Percentiles rank a stretch among this genome's conserved stretches.
phyloP scores from a whole-genome alignment of 2,888 invertebrate genomes.

The Petrolisthes cinctipes region DNA sequence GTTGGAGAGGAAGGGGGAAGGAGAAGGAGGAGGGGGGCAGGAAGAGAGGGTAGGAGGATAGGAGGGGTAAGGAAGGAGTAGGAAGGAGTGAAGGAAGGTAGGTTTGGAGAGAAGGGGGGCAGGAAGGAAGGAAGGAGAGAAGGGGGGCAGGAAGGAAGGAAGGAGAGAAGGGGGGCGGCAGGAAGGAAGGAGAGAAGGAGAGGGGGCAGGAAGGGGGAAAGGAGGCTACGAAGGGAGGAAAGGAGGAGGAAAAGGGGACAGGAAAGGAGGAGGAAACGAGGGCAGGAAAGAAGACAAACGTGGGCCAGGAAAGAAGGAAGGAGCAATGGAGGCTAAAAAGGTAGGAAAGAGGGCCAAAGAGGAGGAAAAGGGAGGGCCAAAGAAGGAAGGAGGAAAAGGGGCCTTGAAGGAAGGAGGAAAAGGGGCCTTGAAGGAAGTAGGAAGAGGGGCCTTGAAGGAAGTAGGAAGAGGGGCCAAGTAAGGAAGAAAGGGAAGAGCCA shows the following conservation, averaged over 20 bases:
- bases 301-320: background rate
- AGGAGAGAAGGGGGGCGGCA: background rate
- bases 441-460: too few species aligned
- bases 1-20: background rate
- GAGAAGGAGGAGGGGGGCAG: background rate
- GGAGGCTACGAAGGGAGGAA: background rate
- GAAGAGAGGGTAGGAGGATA: background rate
- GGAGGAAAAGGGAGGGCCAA: background rate
- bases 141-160: background rate
- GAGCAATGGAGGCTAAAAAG: background rate
- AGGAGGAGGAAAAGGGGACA: background rate
- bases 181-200: background rate
- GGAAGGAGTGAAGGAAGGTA: background rate
- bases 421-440: too few species aligned
- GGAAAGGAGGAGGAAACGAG: background rate
- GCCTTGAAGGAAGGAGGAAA: background rate
- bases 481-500: background rate
- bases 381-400: background rate
- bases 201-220: background rate
- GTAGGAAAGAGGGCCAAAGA: background rate
- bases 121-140: background rate
- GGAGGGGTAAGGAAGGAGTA: background rate
- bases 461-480: background rate
- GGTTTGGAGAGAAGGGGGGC: background rate
- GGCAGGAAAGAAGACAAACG: background rate